Base-by-base conservation (phyloP, 2,797 vertebrate genomes). In the Babyrousa celebensis region DNA sequence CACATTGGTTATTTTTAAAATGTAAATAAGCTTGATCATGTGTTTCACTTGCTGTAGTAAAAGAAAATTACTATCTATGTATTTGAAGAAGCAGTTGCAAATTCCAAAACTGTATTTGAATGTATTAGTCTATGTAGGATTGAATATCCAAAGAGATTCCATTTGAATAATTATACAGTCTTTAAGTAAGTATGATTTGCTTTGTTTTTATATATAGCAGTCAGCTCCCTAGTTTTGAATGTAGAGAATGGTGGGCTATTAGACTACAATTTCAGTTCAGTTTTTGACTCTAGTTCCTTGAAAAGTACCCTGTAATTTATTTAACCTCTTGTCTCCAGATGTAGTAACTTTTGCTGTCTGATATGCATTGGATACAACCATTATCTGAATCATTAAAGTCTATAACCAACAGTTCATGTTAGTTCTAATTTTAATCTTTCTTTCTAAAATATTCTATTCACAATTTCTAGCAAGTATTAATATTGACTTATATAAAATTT, bases 131-230 rank as follows among this genome's bases (percentile, higher is more conserved):
- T 52, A 0, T 60, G 6, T 48, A 52, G 56, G 32, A 15, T 95
- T 87, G 70, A 54, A 96, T 8, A 21, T 0, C 93, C 60, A 83
- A 74, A 27, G 58, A 58, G 48, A 16, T 48, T 0, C 0, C 78
- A 48, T 92, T 74, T 36, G 54, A 65, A 78, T 92, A 54, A 88
- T 90, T 27, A 40, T 0, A 1, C 56, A 95, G 48, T 58, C 56
- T 71, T 91, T 80, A 97, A 94, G 56, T 2, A 6, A 97, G 77
- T 83, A 27, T 80, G 18, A 62, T 18, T 91, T 97, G 63, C 68
- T 14, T 70, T 95, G 72, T 91, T 97, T 83, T 52, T 43, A 25
- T 91, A 58, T 32, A 91, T 29, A 77, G 94, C 83, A 40, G 91
- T 97, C 85, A 29, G 5, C 43, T 32, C 23, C 11, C 0, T 63